Base-by-base conservation (phyloP, 2,113 vertebrate species). In the Seriola quinqueradiata region DNA sequence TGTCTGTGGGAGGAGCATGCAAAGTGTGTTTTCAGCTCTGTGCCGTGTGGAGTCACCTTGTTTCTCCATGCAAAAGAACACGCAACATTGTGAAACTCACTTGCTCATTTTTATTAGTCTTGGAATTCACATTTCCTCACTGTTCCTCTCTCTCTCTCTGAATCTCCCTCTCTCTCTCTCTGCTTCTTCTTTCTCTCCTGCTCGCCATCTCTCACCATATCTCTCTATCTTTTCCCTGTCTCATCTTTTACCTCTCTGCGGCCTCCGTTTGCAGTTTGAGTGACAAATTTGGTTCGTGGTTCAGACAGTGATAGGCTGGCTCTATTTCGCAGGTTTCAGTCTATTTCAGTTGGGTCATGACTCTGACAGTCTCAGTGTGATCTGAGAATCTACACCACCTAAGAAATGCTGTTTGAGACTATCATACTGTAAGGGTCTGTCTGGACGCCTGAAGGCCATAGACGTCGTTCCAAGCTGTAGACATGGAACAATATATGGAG, bases 281-380 rank as follows among this genome's bases (percentile, higher is more conserved):
- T 87, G 92, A 90, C 83, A 86, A 77, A 90, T 92, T 73, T 88
- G 61, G 81, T 88, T 81, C 59, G 32, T 42, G 75, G 71, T 87
- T 91, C 78, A 87, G 83, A 77, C 61, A 19, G 60, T 9, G 70
- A 82, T 64, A 77, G 46, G 65, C 79, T 64, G 74, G 72, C 75
- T 89, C 86, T 87, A 68, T 89, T 90, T 90, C 70, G 70, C 73
- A 3, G 36, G 73, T 79, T 83, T 85, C 75, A 85, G 76, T 76
- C 82, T 83, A 54, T 81, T 86, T 84, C 81, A 84, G 77, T 67
- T 64, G 79, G 84, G 83, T 78, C 80, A 72, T 58, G 86, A 88
- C 84, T 87, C 72, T 84, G 85, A 90, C 87, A 79, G 83, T 25
- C 52, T 64, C 52, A 61, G 52, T 72, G 63, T 78, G 69, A 89